phyloP scores from a whole-genome alignment of 1,140 invertebrate genomes.

The Venturia canescens region DNA sequence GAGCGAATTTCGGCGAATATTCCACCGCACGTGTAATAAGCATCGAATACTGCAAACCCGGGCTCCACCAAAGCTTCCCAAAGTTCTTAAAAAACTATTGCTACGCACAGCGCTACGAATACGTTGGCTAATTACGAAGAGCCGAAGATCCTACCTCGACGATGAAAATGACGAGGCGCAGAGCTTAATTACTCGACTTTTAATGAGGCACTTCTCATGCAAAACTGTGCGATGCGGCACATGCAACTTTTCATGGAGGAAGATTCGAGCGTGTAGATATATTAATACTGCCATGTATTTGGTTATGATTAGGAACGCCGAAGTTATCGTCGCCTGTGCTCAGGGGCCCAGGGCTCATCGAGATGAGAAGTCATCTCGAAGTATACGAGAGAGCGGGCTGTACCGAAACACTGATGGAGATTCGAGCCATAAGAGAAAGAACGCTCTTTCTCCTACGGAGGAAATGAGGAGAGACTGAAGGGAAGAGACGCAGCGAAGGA shows the following conservation, averaged over 20 bases:
- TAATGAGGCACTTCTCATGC: neutral
- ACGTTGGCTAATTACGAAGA: neutral
- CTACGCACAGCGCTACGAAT: no score
- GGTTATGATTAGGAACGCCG: slow-evolving; percentile 69
- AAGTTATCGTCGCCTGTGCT: slow-evolving; percentile 69
- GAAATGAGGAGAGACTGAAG: slow-evolving; percentile 16
- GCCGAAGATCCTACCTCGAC: neutral
- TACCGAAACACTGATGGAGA: slow-evolving; percentile 26
- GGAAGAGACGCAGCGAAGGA: neutral
- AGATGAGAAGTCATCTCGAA: slow-evolving; percentile 31
- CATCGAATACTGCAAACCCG: no score
- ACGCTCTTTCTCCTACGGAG: no score
- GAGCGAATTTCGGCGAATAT: no score
- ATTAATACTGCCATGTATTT: slow-evolving; percentile 70
- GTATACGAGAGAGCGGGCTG: neutral
- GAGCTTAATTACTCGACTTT: no score
- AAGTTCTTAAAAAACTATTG: no score
- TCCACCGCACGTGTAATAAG: no score
- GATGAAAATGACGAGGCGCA: neutral
- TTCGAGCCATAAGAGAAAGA: slow-evolving; percentile 35
- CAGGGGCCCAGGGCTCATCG: slow-evolving; percentile 42
- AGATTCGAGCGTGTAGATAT: slow-evolving; percentile 56
- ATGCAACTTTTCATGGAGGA: neutral
- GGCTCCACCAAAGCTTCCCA: no score
- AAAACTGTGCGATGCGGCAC: neutral